Conservation (phyloP, 2,113 vertebrate genomes). For the pig (Sus scrofa) region T2T-Sscrofa CM000820.6:26599501-26600000, state of each 20-base stretch:
- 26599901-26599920: neutral
- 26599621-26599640: neutral
- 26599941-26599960: too few relatives aligned
- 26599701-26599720: neutral
- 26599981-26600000: too few relatives aligned
- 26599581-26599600: neutral
- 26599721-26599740: neutral
- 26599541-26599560: neutral
- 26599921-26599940: too few relatives aligned
- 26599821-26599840: neutral
- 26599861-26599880: neutral
- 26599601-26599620: neutral
- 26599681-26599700: neutral
- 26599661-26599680: neutral
- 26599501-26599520: rapidly evolving
- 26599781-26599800: rapidly evolving
- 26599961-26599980: too few relatives aligned
- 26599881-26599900: neutral
- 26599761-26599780: rapidly evolving
- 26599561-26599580: neutral
- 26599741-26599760: neutral
- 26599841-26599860: neutral
- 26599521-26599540: neutral
- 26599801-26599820: neutral
- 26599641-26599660: neutral